These are phyloP conservation scores for Mimachlamys varia DNA, from an alignment of 2,888 invertebrate species.

Conservation along the genomic window DNA sequence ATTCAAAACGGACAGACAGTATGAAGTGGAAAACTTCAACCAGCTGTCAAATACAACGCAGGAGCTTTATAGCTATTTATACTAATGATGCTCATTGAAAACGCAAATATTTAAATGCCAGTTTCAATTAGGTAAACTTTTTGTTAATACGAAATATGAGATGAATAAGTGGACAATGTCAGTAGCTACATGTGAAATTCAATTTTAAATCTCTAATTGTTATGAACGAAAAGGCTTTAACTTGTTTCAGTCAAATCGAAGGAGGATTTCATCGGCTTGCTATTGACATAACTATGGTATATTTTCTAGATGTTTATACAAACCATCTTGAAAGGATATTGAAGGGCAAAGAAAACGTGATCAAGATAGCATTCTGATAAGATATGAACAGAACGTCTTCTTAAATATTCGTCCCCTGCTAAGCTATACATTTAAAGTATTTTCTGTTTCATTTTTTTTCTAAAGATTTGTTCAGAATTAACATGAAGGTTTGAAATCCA, in stretches of 20 bases:
- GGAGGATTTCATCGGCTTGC: neutral
- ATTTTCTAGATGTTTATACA: neutral
- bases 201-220: neutral
- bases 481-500: neutral
- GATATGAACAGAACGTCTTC: neutral
- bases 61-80: neutral
- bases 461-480: neutral
- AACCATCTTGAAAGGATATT: neutral
- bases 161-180: neutral
- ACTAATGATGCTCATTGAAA: constrained; percentile 31
- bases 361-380: neutral
- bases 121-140: neutral
- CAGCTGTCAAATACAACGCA: neutral
- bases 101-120: constrained; percentile 22
- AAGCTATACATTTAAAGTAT: neutral
- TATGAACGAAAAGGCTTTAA: neutral
- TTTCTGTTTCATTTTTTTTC: neutral
- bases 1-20: neutral
- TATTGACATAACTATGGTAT: constrained; percentile 10
- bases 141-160: neutral
- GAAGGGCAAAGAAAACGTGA: neutral
- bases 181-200: neutral
- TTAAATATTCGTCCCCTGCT: neutral
- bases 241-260: neutral
- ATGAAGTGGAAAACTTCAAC: neutral